Evolutionary conservation across 1,140 invertebrate genomes (phyloP).

Genomic region (Gyrodactylus bullatarudis): DNA sequence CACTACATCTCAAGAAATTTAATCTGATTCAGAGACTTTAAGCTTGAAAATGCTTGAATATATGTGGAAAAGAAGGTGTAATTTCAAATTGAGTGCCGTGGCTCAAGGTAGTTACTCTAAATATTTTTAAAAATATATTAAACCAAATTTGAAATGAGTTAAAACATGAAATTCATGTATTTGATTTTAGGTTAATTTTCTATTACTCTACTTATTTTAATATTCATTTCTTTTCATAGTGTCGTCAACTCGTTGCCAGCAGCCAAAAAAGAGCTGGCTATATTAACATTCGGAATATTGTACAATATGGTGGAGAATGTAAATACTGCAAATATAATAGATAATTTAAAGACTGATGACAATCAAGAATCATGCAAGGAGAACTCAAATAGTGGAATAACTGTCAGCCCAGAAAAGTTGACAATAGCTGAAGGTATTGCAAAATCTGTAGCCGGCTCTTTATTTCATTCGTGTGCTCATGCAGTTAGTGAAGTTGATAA

Average conservation of each 20-base stretch:
- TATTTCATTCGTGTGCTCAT: slow-evolving; percentile 37
- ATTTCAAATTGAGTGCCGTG: too few relatives aligned
- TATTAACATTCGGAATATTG: not conserved
- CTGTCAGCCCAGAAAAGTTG: slow-evolving; percentile 14
- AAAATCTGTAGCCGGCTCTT: slow-evolving; percentile 67
- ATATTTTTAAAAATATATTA: too few relatives aligned
- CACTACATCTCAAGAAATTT: too few relatives aligned
- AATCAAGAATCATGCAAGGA: not conserved
- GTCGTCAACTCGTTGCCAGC: not conserved
- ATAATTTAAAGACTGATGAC: not conserved
- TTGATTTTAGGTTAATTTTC: too few relatives aligned
- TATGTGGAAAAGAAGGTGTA: too few relatives aligned
- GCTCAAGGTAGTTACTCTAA: too few relatives aligned
- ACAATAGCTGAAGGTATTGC: slow-evolving; percentile 85
- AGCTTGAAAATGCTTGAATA: too few relatives aligned
- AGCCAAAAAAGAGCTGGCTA: not conserved
- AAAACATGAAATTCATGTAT: too few relatives aligned
- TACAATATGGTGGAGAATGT: not conserved
- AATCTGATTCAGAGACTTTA: too few relatives aligned
- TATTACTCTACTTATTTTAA: too few relatives aligned
- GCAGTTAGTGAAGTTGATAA: slow-evolving; percentile 14
- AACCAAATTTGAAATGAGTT: too few relatives aligned
- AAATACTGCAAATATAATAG: not conserved
- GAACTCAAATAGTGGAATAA: not conserved
- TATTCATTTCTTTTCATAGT: not conserved